A percentile compares a stretch with the other conserved stretches of the same genome.
phyloP scores from a whole-genome alignment of 2,888 invertebrate species.

The Ormyrus pomaceus region DNA sequence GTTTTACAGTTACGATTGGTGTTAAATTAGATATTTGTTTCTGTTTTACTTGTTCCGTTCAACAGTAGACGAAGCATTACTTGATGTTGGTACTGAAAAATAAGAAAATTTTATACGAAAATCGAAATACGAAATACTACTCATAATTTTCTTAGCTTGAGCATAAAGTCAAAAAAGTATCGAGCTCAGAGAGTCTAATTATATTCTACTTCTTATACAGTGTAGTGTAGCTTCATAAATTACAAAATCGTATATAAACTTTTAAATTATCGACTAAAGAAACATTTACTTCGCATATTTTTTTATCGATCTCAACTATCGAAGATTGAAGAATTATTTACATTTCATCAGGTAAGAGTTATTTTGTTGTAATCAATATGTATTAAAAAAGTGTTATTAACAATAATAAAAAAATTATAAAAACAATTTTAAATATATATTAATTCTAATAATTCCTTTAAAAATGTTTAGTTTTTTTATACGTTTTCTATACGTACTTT shows the following conservation, averaged over 20 bases:
- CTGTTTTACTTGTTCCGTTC: no score
- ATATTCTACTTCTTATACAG: background rate
- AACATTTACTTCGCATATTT: background rate
- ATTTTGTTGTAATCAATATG: constrained; percentile 52
- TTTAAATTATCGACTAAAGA: background rate
- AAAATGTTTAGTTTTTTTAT: background rate
- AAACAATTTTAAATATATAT: constrained; percentile 25
- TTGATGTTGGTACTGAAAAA: no score
- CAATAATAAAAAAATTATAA: constrained; percentile 49
- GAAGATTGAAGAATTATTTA: constrained; percentile 17
- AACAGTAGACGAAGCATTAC: no score
- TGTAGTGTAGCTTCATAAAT: background rate
- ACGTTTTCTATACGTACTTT: no score
- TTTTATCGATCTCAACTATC: background rate
- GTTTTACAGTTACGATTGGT: no score
- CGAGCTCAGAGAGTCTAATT: constrained; percentile 27
- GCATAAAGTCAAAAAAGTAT: constrained; percentile 27
- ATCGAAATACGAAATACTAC: no score
- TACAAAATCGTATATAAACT: background rate
- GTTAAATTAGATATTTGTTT: no score
- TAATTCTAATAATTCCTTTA: constrained; percentile 12
- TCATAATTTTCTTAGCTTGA: background rate
- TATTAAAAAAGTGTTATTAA: constrained; percentile 52
- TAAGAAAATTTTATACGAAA: no score
- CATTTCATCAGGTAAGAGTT: constrained; percentile 47